phyloP scores from a whole-genome alignment of 1,140 invertebrate species.

The Andrena cerasifolii region DNA sequence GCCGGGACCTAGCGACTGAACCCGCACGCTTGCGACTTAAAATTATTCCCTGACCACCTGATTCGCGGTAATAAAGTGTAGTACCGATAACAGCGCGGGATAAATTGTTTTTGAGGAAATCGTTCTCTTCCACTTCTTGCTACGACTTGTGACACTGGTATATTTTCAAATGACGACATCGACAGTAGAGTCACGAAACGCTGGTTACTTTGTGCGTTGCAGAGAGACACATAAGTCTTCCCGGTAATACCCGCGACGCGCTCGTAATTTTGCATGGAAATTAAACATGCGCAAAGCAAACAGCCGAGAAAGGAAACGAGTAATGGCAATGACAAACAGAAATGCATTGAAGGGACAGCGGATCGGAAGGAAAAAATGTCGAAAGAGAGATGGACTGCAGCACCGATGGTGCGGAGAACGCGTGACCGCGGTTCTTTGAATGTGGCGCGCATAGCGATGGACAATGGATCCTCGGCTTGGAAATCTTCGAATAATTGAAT shows the following conservation, averaged over 20 bases:
- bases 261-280: neutral
- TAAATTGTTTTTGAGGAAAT: too few relatives aligned
- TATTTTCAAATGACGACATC: neutral
- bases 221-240: neutral
- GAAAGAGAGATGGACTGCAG: neutral
- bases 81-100: too few relatives aligned
- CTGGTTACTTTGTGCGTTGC: constrained; percentile 16
- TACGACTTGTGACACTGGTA: too few relatives aligned
- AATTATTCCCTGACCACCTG: too few relatives aligned
- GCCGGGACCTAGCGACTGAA: too few relatives aligned
- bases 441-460: too few relatives aligned
- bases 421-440: too few relatives aligned
- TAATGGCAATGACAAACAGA: neutral
- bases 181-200: neutral
- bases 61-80: too few relatives aligned
- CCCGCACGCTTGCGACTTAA: too few relatives aligned
- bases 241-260: neutral
- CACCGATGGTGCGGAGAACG: neutral
- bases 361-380: neutral
- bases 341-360: neutral
- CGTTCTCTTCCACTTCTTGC: too few relatives aligned
- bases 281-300: neutral
- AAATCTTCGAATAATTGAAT: too few relatives aligned
- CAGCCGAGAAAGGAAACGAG: neutral
- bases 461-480: too few relatives aligned